A percentile compares a stretch with the other conserved stretches of the same genome.
These are phyloP conservation scores for Pandemis heparana DNA, from an alignment of 2,888 invertebrate genomes.

Conservation along the genomic window DNA sequence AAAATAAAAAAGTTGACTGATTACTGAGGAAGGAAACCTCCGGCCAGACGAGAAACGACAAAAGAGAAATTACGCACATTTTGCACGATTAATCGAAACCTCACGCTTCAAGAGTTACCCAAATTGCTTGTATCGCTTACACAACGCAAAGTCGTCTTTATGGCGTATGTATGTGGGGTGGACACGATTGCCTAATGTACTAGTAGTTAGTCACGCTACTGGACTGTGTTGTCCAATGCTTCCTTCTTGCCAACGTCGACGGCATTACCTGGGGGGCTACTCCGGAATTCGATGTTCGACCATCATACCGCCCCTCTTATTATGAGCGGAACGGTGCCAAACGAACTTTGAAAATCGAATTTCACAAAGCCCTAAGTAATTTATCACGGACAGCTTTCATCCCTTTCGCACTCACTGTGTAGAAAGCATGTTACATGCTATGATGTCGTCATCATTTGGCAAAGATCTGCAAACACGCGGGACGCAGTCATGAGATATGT, in stretches of 20 bases:
- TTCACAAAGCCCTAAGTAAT: background rate
- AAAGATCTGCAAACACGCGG: too few species aligned
- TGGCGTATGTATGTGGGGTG: slow-evolving; percentile 14
- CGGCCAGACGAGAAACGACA: slow-evolving; percentile 1
- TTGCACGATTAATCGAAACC: slow-evolving; percentile 38
- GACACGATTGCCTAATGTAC: slow-evolving; percentile 15
- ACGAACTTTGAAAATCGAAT: too few species aligned
- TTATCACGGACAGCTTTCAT: slow-evolving; percentile 15
- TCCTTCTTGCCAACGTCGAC: slow-evolving; percentile 26
- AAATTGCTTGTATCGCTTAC: slow-evolving; percentile 30
- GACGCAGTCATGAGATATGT: too few species aligned
- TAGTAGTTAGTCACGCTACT: slow-evolving; percentile 36
- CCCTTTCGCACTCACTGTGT: background rate
- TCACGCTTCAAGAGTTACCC: slow-evolving; percentile 32
- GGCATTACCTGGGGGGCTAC: too few species aligned
- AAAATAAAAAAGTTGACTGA: background rate
- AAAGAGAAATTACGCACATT: slow-evolving; percentile 43
- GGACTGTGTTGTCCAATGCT: slow-evolving; percentile 36
- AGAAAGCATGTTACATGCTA: background rate
- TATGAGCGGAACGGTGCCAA: too few species aligned
- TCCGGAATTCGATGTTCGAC: too few species aligned
- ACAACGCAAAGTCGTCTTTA: slow-evolving; percentile 19
- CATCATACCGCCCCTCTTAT: too few species aligned
- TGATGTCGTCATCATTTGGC: too few species aligned
- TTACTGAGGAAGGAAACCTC: slow-evolving; percentile 23